Percentiles rank a stretch among this genome's conserved stretches.
These are phyloP conservation scores for Drosophila pegasa DNA, from an alignment of 2,888 invertebrate genomes.

Conservation along the genomic window DNA sequence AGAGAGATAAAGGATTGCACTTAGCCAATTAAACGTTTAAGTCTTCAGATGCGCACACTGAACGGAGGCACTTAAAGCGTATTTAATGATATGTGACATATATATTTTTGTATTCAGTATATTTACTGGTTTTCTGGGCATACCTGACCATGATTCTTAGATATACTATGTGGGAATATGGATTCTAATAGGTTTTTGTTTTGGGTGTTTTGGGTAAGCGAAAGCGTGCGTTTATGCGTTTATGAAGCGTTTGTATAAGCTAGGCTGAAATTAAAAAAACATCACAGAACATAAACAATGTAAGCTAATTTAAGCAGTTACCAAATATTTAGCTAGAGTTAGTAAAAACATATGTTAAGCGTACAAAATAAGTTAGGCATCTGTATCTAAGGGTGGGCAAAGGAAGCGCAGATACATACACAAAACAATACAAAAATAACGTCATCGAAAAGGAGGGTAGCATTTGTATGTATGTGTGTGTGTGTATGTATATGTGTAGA, in stretches of 20 bases:
- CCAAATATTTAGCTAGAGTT: background rate
- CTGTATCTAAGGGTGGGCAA: conserved; percentile 40
- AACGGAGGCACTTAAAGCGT: background rate
- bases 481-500: background rate
- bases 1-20: background rate
- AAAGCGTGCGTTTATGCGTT: conserved; percentile 40
- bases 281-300: conserved; percentile 35
- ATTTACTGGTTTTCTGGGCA: conserved; percentile 30
- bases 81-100: background rate
- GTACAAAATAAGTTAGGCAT: background rate
- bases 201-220: conserved; percentile 15
- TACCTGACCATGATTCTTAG: conserved; percentile 68
- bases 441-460: conserved; percentile 35
- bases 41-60: background rate
- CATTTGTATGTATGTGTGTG: conserved; percentile 2
- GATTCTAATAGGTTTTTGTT: conserved; percentile 5
- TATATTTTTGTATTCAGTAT: conserved; percentile 9
- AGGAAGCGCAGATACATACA: conserved; percentile 39
- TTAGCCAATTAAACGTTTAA: conserved; percentile 1
- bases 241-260: conserved; percentile 30
- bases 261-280: conserved; percentile 43
- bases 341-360: background rate
- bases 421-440: conserved; percentile 14
- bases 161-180: conserved; percentile 12
- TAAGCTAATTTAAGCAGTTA: conserved; percentile 19